Conservation (phyloP, 2,888 invertebrate genomes). For the Diachrysia chrysitis region DNA sequence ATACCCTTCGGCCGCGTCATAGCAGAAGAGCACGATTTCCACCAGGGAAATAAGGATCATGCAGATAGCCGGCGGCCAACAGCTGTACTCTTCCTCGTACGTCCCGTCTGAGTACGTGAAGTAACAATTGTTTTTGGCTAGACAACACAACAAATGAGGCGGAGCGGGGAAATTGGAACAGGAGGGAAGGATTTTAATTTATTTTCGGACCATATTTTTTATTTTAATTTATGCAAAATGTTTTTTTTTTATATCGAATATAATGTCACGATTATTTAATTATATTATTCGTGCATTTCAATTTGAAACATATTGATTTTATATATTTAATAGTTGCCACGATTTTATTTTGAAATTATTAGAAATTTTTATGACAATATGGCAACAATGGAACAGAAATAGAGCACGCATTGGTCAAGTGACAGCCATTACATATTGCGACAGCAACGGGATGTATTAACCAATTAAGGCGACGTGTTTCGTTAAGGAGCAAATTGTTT, state of each 20-base stretch:
- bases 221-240: background rate
- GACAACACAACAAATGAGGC: conserved; percentile 73
- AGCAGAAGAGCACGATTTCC: conserved; percentile 93
- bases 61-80: conserved; percentile 97
- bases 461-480: conserved; percentile 73
- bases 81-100: conserved; percentile 97
- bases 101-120: conserved; percentile 91
- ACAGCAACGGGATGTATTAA: conserved; percentile 73
- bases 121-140: conserved; percentile 74
- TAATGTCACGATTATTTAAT: conserved; percentile 1
- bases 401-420: conserved; percentile 76
- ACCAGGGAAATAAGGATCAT: conserved; percentile 96
- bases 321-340: background rate
- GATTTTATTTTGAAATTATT: background rate
- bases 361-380: conserved; percentile 31
- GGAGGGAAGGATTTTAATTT: background rate
- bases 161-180: conserved; percentile 35
- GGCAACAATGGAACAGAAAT: conserved; percentile 64
- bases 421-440: conserved; percentile 63
- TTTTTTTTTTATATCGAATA: background rate
- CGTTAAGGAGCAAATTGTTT: conserved; percentile 70
- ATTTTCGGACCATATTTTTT: background rate
- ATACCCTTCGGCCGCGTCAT: conserved; percentile 85
- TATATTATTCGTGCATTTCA: background rate
- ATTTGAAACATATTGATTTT: background rate